phyloP scores from a whole-genome alignment of 2,888 invertebrate species.

The Aphodius sticticus region DNA sequence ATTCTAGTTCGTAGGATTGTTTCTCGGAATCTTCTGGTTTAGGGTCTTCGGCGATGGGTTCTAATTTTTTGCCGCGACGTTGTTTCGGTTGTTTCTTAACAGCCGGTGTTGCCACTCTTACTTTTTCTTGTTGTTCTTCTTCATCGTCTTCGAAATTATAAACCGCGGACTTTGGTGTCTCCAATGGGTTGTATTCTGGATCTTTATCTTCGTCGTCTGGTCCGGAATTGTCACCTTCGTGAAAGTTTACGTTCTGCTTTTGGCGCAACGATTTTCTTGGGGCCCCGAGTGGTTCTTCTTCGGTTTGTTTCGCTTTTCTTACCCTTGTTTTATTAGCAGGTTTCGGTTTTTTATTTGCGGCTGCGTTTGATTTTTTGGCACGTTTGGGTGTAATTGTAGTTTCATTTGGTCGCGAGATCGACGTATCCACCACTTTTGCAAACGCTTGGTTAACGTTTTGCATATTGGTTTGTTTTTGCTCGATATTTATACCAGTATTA shows the following conservation, averaged over 20 bases:
- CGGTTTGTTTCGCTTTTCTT: conserved; percentile 10
- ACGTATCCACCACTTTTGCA: too few relatives aligned
- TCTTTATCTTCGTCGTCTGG: conserved; percentile 45
- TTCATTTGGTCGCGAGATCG: too few relatives aligned
- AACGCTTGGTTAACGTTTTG: conserved; percentile 7
- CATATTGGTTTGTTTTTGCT: not conserved
- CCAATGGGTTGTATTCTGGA: conserved; percentile 47
- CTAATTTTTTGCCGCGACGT: conserved; percentile 28
- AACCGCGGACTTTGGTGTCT: conserved; percentile 21
- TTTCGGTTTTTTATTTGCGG: conserved; percentile 5
- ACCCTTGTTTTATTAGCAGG: conserved; percentile 1
- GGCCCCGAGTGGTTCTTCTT: conserved; percentile 9
- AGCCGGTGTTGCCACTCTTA: conserved; percentile 30
- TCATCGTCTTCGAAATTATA: conserved; percentile 19
- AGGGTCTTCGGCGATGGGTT: conserved; percentile 38
- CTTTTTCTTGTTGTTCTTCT: conserved; percentile 28
- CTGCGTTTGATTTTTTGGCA: not conserved
- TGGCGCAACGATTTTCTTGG: conserved; percentile 25
- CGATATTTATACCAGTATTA: not conserved
- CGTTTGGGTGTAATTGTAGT: not conserved
- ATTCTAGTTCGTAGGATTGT: conserved; percentile 56
- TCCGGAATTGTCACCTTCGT: conserved; percentile 45
- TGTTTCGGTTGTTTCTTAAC: conserved; percentile 10
- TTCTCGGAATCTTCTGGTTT: conserved; percentile 40
- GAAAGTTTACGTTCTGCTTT: conserved; percentile 38